Conservation (phyloP, 2,797 vertebrate genomes). For the Sebastiscus tertius region DNA sequence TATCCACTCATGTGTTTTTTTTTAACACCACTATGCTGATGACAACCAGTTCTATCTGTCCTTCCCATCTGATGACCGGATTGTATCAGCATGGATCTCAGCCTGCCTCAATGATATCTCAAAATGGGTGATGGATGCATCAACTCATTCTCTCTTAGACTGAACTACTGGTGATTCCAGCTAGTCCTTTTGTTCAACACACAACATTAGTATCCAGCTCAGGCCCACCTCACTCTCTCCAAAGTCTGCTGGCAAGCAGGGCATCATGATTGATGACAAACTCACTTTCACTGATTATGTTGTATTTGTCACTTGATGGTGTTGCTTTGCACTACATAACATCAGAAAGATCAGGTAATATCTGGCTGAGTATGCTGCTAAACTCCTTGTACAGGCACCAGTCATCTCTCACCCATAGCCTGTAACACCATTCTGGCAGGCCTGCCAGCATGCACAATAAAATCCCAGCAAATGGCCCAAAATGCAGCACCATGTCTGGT, state of each 20-base stretch:
- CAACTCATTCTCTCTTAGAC: neutral
- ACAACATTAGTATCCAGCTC: neutral
- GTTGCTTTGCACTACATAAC: neutral
- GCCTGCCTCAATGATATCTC: neutral
- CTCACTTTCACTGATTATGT: neutral
- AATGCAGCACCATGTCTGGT: neutral
- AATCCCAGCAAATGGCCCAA: neutral
- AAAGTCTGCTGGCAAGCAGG: neutral
- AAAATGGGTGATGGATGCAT: neutral
- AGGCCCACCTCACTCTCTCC: neutral
- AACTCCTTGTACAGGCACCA: neutral
- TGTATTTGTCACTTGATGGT: neutral
- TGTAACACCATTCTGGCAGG: neutral
- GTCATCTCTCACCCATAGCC: neutral
- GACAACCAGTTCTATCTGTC: neutral
- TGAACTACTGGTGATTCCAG: neutral
- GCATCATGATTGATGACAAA: neutral
- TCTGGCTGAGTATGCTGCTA: neutral
- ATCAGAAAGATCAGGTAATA: neutral
- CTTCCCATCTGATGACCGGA: neutral
- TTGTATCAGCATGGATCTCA: neutral
- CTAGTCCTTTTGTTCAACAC: neutral
- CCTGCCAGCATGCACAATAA: neutral
- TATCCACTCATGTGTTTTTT: accelerated
- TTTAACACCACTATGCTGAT: neutral